Evolutionary conservation across 2,113 vertebrate genomes (phyloP), one percentile per base, ranked within the genome.

Genomic region (Emydura subglobosa): DNA sequence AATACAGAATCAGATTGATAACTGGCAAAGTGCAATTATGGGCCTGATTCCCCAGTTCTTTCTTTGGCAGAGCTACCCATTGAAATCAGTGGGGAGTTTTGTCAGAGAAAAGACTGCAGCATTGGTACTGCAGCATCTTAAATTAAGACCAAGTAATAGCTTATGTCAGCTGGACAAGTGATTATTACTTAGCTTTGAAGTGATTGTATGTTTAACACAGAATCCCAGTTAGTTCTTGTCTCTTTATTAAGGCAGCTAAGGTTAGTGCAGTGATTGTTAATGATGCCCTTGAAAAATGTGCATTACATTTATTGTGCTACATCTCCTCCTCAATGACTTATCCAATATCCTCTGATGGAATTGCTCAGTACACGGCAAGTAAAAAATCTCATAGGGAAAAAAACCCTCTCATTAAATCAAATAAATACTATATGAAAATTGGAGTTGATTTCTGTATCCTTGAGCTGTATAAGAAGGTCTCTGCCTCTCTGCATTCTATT

Each of bases 101-200:
- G 54, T 34, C 1, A 2, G 78, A 79, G 72, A 39, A 54, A 31
- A 49, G 34, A 42, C 80, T 2, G 1, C 54, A 22, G 3, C 27
- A 1, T 68, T 8, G 0, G 44, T 14, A 25, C 72, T 87, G 49
- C 81, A 21, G 87, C 42, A 76, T 85, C 90, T 76, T 2, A 79
- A 47, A 84, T 74, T 81, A 96, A 89, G 88, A 89, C 53, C 85
- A 96, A 87, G 82, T 93, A 88, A 96, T 93, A 95, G 94, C 95
- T 97, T 80, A 2, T 95, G 91, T 93, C 94, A 97, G 95, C 92
- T 8, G 57, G 88, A 91, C 44, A 39, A 86, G 92, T 31, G 94
- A 68, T 91, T 50, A 83, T 83, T 92, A 68, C 80, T 93, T 79
- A 89, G 95, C 91, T 93, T 89, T 17, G 24, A 79, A 88, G 59